phyloP scores from a whole-genome alignment of 2,888 invertebrate species.

The Colostygia pectinataria region DNA sequence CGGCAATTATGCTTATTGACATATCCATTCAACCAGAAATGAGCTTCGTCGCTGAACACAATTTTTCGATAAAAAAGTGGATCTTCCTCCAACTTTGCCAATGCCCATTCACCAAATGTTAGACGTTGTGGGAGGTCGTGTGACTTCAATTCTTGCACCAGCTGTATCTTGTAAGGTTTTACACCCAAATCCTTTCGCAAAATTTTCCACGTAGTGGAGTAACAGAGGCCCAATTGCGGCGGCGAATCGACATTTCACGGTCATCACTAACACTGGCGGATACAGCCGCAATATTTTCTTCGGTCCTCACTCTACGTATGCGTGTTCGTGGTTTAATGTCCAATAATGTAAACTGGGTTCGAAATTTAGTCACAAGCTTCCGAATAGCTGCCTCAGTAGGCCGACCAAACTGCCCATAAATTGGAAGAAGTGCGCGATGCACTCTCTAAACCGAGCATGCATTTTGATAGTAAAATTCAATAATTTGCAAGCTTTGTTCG shows the following conservation, averaged over 20 bases:
- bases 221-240: slow-evolving; percentile 13
- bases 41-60: slow-evolving; percentile 18
- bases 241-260: slow-evolving; percentile 8
- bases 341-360: no score
- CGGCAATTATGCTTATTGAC: slow-evolving; percentile 23
- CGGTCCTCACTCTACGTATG: slow-evolving; percentile 3
- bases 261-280: slow-evolving; percentile 7
- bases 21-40: slow-evolving; percentile 16
- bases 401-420: no score
- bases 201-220: slow-evolving; percentile 11
- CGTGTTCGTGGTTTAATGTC: neutral
- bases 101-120: neutral
- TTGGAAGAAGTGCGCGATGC: slow-evolving; percentile 11
- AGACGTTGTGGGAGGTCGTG: neutral
- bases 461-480: slow-evolving; percentile 6
- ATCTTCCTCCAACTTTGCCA: neutral
- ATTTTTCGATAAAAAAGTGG: neutral
- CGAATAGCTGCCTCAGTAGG: no score
- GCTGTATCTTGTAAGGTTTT: neutral
- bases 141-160: neutral
- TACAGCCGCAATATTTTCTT: slow-evolving; percentile 11
- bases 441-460: slow-evolving; percentile 10
- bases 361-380: no score
- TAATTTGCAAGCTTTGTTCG: slow-evolving; percentile 1
- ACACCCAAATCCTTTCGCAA: slow-evolving; percentile 10